Base-by-base conservation (phyloP, 2,797 vertebrate species). In the Chaenodraco wilsoni region DNA sequence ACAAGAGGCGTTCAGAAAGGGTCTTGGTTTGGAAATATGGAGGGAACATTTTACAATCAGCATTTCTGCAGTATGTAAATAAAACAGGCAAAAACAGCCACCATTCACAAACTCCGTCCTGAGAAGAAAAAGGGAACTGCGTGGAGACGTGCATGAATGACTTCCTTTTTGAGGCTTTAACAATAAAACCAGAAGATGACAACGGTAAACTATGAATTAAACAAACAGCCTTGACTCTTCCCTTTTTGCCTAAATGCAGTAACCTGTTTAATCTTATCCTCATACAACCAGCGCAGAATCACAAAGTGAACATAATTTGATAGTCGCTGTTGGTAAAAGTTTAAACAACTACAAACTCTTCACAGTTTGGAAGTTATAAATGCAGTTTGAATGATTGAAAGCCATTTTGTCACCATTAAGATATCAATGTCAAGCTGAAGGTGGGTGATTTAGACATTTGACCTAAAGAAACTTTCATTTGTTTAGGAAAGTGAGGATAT, bases 161-260 rank as follows among this genome's bases (percentile, higher is more conserved):
- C 63, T 88, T 85, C 74, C 79, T 70, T 64, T 83, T 76, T 62
- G 55, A 48, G 13, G 48, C 13, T 60, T 37, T 72, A 64, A 79
- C 84, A 83, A 72, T 81, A 72, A 65, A 80, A 77, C 21, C 11
- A 69, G 62, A 81, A 75, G 23, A 78, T 41, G 66, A 79, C 70
- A 62, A 71, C 15, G 41, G 31, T 44, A 16, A 65, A 69, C 76
- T 84, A 54, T 82, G 65, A 87, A 86, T 84, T 70, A 83, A 65
- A 74, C 21, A 56, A 9, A n/a, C 10, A 48, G 19, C 41, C 58
- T 33, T 8, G 14, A 40, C 45, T 27, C 31, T 62, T 45, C 9
- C 27, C 7, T 9, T 23, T 23, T 41, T 11, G 46, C 17, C 27
- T 31, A 45, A 48, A 14, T 4, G 10, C 21, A 46, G 21, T 11